A percentile compares a stretch with the other conserved stretches of the same genome.
Conservation (phyloP, 2,888 invertebrate species). For the Coremacera marginata region DNA sequence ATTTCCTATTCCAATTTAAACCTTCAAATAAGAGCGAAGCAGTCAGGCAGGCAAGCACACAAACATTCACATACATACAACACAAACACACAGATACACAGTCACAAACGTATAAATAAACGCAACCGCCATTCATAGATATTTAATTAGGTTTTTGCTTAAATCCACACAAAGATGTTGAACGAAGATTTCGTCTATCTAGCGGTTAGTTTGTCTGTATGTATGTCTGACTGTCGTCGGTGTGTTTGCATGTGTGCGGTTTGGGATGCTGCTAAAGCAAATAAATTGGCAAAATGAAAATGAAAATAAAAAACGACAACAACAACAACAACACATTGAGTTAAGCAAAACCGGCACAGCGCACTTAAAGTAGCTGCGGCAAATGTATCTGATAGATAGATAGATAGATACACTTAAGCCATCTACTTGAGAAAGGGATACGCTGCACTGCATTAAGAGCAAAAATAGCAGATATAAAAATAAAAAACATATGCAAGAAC, state of each 20-base stretch:
- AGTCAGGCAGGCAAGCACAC: slow-evolving; percentile 22
- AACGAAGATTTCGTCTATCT: slow-evolving; percentile 3
- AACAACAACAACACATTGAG: not conserved
- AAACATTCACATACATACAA: slow-evolving; percentile 31
- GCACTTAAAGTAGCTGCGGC: slow-evolving; percentile 4
- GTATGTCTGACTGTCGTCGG: not conserved
- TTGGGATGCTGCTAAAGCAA: not conserved
- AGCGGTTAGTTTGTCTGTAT: slow-evolving; percentile 2
- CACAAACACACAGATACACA: not conserved
- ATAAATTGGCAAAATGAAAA: slow-evolving; percentile 11
- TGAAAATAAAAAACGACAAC: not conserved
- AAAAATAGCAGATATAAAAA: too few species aligned
- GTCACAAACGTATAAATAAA: slow-evolving; percentile 25
- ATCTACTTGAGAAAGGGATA: not conserved
- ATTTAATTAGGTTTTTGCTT: slow-evolving; percentile 34
- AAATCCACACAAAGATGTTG: not conserved
- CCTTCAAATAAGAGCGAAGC: slow-evolving; percentile 19
- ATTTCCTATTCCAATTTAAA: slow-evolving; percentile 36
- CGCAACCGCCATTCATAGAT: slow-evolving; percentile 38
- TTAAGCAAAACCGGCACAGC: not conserved
- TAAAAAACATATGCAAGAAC: too few species aligned
- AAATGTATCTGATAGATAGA: slow-evolving; percentile 11
- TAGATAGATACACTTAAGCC: slow-evolving; percentile 4
- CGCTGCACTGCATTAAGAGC: too few species aligned
- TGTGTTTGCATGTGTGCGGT: not conserved